Evolutionary conservation across 2,888 invertebrate species (phyloP), one percentile per base, ranked within the genome.

Genomic region (Lordiphosa fenestrarum): DNA sequence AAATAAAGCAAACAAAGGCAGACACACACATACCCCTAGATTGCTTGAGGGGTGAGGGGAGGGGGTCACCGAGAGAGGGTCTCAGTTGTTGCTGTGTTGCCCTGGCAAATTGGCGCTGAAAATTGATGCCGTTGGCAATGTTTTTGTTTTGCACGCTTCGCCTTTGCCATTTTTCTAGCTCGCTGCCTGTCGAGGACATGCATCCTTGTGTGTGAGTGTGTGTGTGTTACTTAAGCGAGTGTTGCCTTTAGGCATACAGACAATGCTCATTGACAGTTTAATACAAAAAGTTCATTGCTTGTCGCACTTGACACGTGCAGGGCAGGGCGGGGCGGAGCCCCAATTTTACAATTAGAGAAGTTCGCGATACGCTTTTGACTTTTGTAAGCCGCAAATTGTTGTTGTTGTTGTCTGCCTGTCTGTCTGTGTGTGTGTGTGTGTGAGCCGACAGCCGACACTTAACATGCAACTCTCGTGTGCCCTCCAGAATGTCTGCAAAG

Each of bases 1-100:
- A 69, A 69, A 69, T 69, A 69, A 69, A 69, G 70, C 70, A 69
- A 69, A 69, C 70, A 69, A 58, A 53, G 66, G 53, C 70, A 55
- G 41, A 69, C 66, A 65, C 60, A 53, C 68, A 65, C 69, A 53
- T 1, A 23, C 25, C 48, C 69, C 59, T 68, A 69, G 57, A 69
- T 65, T 65, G 55, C 52, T 55, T 42, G 36, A 40, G 38, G 25
- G 44, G n/a, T 7, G 15, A n/a, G 23, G 40, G n/a, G 36, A 1
- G 23, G 41, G 48, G 42, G 47, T 42, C 21, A 46, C 19, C 21
- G n/a, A 19, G 35, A 19, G 35, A 9, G 38, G 23, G 51, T 51
- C 66, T 65, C 66, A 51, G 60, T 60, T 66, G 46, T 30, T 9
- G 53, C 25, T 55, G 37, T 66, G 53, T 63, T 63, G 58, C 54